phyloP scores from a whole-genome alignment of 2,113 vertebrate genomes.

The Crotalus horridus region DNA sequence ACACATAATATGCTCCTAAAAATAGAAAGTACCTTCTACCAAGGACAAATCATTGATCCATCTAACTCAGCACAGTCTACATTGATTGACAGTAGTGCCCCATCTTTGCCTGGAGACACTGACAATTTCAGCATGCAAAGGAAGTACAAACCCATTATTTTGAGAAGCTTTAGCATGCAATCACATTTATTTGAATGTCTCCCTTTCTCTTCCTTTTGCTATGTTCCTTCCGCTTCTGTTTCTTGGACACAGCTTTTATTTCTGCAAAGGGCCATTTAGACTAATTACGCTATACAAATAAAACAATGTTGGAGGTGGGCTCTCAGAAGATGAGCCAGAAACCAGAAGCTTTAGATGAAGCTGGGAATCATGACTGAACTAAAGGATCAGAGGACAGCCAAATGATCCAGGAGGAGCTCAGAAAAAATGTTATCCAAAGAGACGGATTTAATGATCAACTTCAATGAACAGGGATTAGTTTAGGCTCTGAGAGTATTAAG shows the following conservation, averaged over 20 bases:
- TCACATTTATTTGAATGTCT: background rate
- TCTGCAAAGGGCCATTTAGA: background rate
- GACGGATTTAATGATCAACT: background rate
- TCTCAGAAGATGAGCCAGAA: background rate
- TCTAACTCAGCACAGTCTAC: background rate
- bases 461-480: background rate
- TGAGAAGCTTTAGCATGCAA: background rate
- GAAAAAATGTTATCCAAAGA: background rate
- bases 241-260: background rate
- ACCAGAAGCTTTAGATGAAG: background rate
- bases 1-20: background rate
- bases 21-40: background rate
- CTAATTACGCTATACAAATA: background rate
- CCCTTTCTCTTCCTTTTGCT: background rate
- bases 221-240: background rate
- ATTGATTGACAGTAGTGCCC: background rate
- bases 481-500: background rate
- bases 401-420: background rate
- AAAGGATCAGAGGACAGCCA: background rate
- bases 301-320: background rate
- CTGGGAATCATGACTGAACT: background rate
- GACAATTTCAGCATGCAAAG: background rate
- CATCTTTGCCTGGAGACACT: background rate
- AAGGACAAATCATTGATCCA: background rate
- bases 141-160: background rate